Conservation (phyloP, 64 coral and sea anemone species). For the Astreopora myriophthalma region DNA sequence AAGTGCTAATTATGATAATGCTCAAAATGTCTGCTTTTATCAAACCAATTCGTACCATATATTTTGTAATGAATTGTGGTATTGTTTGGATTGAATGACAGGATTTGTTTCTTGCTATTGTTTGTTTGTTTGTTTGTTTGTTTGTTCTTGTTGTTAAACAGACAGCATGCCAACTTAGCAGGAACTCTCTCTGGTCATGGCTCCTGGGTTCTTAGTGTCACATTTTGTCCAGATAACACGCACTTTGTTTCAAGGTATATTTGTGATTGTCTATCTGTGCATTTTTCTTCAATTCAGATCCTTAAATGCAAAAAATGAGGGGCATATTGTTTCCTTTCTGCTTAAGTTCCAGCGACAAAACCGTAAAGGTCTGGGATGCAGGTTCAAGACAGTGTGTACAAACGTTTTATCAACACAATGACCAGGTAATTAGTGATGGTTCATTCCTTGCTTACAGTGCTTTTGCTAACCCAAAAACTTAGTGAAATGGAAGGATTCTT, state of each 20-base stretch:
- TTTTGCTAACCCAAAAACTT: too few species aligned
- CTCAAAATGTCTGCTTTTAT: too few species aligned
- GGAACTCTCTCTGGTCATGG: constrained; percentile 97
- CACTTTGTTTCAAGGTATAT: constrained; percentile 99
- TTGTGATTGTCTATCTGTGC: too few species aligned
- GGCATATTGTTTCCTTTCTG: neutral
- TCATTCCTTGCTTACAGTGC: neutral
- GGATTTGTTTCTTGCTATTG: neutral
- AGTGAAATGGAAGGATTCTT: too few species aligned
- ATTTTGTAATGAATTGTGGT: too few species aligned
- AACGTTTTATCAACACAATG: constrained; percentile 95
- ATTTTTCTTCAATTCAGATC: too few species aligned
- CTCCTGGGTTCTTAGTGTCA: constrained; percentile 92
- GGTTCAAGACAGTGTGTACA: constrained; percentile 90
- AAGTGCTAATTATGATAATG: too few species aligned
- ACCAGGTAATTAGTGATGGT: constrained; percentile 67
- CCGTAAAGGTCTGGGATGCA: constrained; percentile 97
- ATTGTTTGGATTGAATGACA: constrained; percentile 71
- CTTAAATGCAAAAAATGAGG: too few species aligned
- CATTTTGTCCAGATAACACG: constrained; percentile 97
- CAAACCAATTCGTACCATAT: too few species aligned
- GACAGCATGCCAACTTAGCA: constrained; percentile 97
- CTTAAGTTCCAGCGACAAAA: constrained; percentile 95
- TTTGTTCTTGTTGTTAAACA: neutral
- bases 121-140: constrained; percentile 51